These are phyloP conservation scores for Eulemur rufifrons DNA, from an alignment of 2,113 vertebrate genomes.

Conservation along the genomic window DNA sequence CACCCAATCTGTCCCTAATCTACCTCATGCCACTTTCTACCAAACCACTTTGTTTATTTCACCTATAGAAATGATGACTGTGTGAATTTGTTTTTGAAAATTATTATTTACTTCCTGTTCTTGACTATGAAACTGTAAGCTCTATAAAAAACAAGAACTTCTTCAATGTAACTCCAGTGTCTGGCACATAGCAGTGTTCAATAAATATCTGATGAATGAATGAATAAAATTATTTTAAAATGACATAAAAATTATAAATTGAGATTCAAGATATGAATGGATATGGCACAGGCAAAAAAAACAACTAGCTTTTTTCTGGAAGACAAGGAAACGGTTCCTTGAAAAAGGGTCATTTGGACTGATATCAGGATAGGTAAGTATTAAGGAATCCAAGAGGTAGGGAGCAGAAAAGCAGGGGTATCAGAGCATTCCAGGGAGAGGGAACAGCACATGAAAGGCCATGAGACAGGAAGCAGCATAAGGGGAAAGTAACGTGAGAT, in stretches of 20 bases:
- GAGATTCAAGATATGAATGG: background rate
- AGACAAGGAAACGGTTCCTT: background rate
- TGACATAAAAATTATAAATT: background rate
- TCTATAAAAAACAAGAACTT: background rate
- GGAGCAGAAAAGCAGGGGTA: background rate
- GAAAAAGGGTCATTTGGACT: background rate
- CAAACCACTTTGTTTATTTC: background rate
- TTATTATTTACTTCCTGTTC: background rate
- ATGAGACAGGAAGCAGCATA: background rate
- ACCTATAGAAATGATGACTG: background rate
- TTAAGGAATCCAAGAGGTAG: background rate
- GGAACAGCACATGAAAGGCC: rapidly evolving
- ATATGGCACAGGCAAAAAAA: background rate
- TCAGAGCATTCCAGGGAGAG: background rate
- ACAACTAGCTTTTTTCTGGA: background rate
- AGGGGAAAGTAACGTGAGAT: background rate
- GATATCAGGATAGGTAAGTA: background rate
- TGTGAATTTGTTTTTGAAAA: background rate
- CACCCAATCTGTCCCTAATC: background rate
- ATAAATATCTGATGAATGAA: background rate
- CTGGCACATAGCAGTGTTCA: background rate
- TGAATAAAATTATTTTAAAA: background rate
- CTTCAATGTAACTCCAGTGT: background rate
- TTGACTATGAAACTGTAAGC: background rate
- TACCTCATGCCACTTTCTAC: background rate